phyloP scores from a whole-genome alignment of 2,113 vertebrate species.

The Theristicus caerulescens region DNA sequence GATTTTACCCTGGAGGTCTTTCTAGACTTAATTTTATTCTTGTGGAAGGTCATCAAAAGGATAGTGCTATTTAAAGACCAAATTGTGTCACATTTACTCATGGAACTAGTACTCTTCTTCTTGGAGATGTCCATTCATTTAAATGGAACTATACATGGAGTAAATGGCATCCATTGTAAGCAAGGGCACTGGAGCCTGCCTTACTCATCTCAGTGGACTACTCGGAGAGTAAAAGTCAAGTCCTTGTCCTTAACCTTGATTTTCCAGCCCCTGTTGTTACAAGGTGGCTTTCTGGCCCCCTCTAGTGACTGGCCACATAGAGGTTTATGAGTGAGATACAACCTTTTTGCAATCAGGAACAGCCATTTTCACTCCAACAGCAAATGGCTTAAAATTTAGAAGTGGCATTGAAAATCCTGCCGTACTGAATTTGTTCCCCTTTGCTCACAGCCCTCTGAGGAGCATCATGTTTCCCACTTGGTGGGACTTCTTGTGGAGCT shows the following conservation, averaged over 20 bases:
- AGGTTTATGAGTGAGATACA: background rate
- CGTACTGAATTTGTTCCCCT: background rate
- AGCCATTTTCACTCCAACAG: background rate
- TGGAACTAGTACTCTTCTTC: background rate
- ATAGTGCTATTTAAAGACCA: conserved; percentile 43
- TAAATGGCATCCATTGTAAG: background rate
- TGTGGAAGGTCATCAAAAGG: conserved; percentile 63
- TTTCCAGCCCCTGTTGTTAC: background rate
- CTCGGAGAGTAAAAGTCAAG: background rate
- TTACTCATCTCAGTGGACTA: background rate
- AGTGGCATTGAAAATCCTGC: background rate
- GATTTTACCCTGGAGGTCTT: conserved; percentile 53
- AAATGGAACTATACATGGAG: background rate
- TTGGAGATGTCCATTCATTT: conserved; percentile 21
- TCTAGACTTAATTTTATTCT: conserved; percentile 51
- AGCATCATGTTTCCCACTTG: background rate
- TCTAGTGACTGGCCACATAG: conserved; percentile 28
- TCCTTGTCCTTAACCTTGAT: background rate
- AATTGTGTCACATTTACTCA: conserved; percentile 48
- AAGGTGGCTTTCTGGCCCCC: conserved; percentile 28
- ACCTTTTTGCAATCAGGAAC: background rate
- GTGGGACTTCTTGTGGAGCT: background rate
- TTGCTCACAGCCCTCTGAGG: background rate
- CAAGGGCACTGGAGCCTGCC: background rate
- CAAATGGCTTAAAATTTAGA: background rate